Conservation (phyloP, 1,140 invertebrate genomes). For the Leptopilina boulardi region DNA sequence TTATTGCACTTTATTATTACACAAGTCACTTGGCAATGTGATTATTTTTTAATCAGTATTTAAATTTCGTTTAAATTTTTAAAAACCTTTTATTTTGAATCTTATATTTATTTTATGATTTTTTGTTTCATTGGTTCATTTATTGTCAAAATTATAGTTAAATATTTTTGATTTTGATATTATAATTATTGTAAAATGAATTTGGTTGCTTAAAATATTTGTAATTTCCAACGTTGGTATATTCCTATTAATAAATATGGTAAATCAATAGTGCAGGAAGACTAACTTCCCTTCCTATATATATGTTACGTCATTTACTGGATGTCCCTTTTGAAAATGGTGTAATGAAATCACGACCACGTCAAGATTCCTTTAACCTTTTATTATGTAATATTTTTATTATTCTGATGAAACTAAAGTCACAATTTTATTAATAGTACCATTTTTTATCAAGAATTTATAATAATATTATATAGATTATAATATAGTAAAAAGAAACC, state of each 20-base stretch:
- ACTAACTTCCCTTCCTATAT: too few relatives aligned
- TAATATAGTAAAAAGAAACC: background rate
- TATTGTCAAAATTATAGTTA: too few relatives aligned
- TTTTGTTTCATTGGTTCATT: too few relatives aligned
- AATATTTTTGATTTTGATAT: too few relatives aligned
- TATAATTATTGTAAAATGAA: background rate
- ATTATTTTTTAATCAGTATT: too few relatives aligned
- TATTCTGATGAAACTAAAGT: too few relatives aligned
- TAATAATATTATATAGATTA: background rate
- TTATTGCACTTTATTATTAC: too few relatives aligned
- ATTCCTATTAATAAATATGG: constrained; percentile 23
- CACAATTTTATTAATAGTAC: background rate
- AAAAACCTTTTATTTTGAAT: background rate
- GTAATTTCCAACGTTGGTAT: background rate
- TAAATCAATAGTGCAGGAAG: constrained; percentile 11
- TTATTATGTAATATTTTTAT: too few relatives aligned
- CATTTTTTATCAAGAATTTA: background rate
- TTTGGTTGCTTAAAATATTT: background rate
- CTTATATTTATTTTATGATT: background rate
- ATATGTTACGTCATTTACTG: background rate
- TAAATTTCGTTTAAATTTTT: background rate
- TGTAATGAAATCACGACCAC: background rate
- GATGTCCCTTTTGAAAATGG: background rate
- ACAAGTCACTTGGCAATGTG: too few relatives aligned
- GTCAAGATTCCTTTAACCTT: background rate